These are phyloP conservation scores for Chaetorhynchus papuensis DNA, from an alignment of 2,113 vertebrate genomes.

Conservation along the genomic window DNA sequence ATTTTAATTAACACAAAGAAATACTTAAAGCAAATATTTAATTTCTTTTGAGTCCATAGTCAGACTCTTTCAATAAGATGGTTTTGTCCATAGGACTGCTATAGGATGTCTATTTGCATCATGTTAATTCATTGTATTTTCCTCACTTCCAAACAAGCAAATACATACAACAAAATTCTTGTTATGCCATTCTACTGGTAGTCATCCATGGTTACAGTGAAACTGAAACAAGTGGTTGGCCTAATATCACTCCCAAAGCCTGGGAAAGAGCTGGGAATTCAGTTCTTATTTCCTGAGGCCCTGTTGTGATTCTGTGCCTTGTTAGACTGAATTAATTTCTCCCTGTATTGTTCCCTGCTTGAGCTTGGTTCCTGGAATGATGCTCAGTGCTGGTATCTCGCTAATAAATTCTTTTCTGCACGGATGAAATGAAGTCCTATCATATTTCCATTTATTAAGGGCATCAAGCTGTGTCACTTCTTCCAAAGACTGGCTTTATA, in stretches of 20 bases:
- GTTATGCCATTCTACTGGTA: rapidly evolving
- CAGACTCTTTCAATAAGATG: background rate
- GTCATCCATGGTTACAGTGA: background rate
- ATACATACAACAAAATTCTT: background rate
- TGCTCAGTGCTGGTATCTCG: background rate
- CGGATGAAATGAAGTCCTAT: background rate
- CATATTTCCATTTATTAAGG: background rate
- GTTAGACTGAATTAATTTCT: background rate
- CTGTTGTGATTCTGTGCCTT: background rate
- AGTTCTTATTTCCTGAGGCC: background rate
- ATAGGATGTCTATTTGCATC: background rate
- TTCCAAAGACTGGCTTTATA: background rate
- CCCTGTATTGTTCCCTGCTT: background rate
- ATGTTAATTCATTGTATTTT: background rate
- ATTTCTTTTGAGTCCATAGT: background rate
- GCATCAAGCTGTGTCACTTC: background rate
- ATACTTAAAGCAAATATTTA: background rate
- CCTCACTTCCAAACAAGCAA: background rate
- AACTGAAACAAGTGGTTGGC: background rate
- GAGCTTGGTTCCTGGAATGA: background rate
- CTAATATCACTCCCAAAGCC: background rate
- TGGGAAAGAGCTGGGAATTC: background rate
- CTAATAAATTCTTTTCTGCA: background rate
- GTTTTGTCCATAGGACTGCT: background rate
- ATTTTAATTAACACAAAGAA: background rate